phyloP scores from a whole-genome alignment of 1,140 invertebrate species.

The Papilio glaucus region DNA sequence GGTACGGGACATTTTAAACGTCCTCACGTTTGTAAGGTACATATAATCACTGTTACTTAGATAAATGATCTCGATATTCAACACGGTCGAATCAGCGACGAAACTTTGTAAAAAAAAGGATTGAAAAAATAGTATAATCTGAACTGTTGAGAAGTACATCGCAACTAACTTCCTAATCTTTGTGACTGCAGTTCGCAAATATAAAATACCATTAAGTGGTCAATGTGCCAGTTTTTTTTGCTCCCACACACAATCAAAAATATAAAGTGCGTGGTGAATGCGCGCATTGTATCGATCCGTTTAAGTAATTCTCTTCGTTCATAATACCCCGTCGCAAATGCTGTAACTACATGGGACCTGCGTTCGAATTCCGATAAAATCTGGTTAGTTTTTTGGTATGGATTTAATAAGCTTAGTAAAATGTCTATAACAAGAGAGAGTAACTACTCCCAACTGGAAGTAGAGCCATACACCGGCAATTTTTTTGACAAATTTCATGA shows the following conservation, averaged over 20 bases:
- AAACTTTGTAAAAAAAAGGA: background rate
- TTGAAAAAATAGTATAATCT: slow-evolving; percentile 4
- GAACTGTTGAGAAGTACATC: background rate
- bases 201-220: slow-evolving; percentile 25
- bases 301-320: background rate
- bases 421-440: too few relatives aligned
- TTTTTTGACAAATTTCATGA: too few relatives aligned
- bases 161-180: slow-evolving; percentile 20
- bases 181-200: slow-evolving; percentile 10
- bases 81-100: background rate
- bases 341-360: background rate
- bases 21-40: too few relatives aligned
- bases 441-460: too few relatives aligned
- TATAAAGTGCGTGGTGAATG: slow-evolving; percentile 18
- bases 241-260: slow-evolving; percentile 26
- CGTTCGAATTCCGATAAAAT: background rate
- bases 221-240: slow-evolving; percentile 17
- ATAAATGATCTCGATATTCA: too few relatives aligned
- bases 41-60: too few relatives aligned
- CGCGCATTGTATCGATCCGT: slow-evolving; percentile 10
- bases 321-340: background rate
- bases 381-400: too few relatives aligned
- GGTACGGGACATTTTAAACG: too few relatives aligned
- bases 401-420: too few relatives aligned
- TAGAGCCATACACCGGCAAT: too few relatives aligned